Evolutionary conservation across 2,888 invertebrate species (phyloP).

Genomic region (Chalcosyrphus nemorum): DNA sequence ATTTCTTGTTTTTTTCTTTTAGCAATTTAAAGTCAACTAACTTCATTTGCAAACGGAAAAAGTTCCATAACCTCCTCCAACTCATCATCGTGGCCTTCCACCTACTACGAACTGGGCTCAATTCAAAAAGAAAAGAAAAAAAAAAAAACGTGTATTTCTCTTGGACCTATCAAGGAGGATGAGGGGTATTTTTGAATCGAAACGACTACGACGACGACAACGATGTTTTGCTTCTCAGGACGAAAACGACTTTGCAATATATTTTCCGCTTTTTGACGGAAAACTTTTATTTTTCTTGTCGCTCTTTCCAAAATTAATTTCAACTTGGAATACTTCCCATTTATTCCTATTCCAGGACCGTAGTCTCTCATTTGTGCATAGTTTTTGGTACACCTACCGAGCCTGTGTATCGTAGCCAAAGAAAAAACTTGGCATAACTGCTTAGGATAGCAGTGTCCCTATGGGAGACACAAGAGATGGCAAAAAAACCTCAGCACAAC

Average conservation of each 20-base stretch:
- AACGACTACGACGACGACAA: no score
- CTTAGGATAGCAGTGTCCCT: constrained; percentile 28
- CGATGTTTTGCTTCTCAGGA: no score
- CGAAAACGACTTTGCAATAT: constrained; percentile 41
- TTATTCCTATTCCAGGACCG: constrained; percentile 13
- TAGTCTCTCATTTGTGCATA: neutral
- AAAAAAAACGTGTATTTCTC: neutral
- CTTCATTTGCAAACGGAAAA: constrained; percentile 44
- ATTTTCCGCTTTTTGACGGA: constrained; percentile 43
- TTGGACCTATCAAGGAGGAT: neutral
- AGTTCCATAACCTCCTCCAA: constrained; percentile 13
- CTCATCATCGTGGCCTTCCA: neutral
- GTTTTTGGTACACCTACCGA: constrained; percentile 13
- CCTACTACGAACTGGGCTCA: neutral
- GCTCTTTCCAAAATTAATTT: constrained; percentile 57
- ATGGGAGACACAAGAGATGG: neutral
- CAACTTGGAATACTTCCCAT: constrained; percentile 65
- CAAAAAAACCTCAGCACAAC: constrained; percentile 6
- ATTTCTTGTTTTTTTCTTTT: no score
- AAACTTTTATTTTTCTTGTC: constrained; percentile 53
- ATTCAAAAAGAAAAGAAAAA: neutral
- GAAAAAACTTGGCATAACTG: constrained; percentile 57
- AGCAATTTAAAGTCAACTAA: constrained; percentile 49
- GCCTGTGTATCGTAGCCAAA: neutral
- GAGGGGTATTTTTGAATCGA: neutral